phyloP scores from a whole-genome alignment of 2,797 vertebrate genomes.

The Anableps anableps region DNA sequence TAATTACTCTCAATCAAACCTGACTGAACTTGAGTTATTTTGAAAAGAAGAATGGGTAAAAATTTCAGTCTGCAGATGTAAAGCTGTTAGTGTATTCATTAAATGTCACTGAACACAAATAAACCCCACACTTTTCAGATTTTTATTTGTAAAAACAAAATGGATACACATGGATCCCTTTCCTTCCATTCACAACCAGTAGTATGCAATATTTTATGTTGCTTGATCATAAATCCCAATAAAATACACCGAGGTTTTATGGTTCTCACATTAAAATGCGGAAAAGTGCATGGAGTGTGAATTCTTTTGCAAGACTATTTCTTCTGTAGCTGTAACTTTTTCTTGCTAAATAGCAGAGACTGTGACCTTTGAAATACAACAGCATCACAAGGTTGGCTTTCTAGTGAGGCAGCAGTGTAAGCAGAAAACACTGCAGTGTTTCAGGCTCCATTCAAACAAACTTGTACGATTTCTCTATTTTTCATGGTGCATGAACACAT shows the following conservation, averaged over 20 bases:
- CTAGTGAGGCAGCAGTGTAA: background rate
- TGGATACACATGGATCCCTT: background rate
- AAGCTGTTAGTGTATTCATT: no score
- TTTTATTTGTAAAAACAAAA: background rate
- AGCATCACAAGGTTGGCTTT: background rate
- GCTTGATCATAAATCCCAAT: background rate
- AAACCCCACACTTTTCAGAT: background rate
- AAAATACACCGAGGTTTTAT: background rate
- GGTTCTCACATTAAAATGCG: background rate
- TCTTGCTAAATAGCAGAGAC: background rate
- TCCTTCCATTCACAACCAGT: background rate
- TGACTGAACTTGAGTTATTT: no score
- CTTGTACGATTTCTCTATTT: background rate
- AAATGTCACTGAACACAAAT: no score
- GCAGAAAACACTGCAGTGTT: background rate
- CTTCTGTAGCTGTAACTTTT: background rate
- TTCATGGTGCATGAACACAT: background rate
- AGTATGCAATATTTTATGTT: background rate
- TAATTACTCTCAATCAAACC: no score
- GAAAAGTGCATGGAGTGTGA: background rate
- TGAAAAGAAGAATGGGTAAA: no score
- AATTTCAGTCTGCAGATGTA: no score
- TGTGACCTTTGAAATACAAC: background rate
- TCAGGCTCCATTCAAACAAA: background rate
- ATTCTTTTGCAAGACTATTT: background rate